phyloP scores from a whole-genome alignment of 1,140 invertebrate genomes.

The Hyphantria cunea region DNA sequence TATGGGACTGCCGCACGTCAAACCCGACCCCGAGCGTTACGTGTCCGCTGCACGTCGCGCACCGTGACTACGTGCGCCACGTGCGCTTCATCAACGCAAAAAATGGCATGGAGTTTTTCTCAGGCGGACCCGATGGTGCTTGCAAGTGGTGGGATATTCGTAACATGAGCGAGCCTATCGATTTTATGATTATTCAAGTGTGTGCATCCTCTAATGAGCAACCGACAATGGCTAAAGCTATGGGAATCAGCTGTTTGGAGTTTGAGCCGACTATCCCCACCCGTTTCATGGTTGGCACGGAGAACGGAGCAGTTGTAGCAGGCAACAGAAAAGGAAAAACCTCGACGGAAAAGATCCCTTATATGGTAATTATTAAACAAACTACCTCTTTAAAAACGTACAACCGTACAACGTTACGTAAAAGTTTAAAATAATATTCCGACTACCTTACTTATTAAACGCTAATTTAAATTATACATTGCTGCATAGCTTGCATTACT shows the following conservation, averaged over 20 bases:
- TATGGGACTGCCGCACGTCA: constrained; percentile 88
- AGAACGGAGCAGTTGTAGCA: constrained; percentile 89
- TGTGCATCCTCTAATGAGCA: constrained; percentile 85
- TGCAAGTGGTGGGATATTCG: constrained; percentile 93
- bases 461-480: too few relatives aligned
- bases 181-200: constrained; percentile 91
- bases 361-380: too few relatives aligned
- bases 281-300: constrained; percentile 88
- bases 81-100: constrained; percentile 92
- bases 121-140: constrained; percentile 93
- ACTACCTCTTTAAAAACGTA: too few relatives aligned
- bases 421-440: too few relatives aligned
- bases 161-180: constrained; percentile 89
- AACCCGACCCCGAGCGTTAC: constrained; percentile 82
- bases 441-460: too few relatives aligned
- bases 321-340: constrained; percentile 93
- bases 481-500: too few relatives aligned
- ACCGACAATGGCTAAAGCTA: constrained; percentile 86
- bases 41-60: constrained; percentile 87
- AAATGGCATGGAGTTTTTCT: constrained; percentile 93
- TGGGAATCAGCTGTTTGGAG: constrained; percentile 90
- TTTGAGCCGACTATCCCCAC: constrained; percentile 95
- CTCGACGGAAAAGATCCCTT: constrained; percentile 85
- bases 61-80: constrained; percentile 89
- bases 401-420: too few relatives aligned